Evolutionary conservation across 2,888 invertebrate species (phyloP), one percentile per base, ranked within the genome.

Genomic region (Ferrisia virgata): DNA sequence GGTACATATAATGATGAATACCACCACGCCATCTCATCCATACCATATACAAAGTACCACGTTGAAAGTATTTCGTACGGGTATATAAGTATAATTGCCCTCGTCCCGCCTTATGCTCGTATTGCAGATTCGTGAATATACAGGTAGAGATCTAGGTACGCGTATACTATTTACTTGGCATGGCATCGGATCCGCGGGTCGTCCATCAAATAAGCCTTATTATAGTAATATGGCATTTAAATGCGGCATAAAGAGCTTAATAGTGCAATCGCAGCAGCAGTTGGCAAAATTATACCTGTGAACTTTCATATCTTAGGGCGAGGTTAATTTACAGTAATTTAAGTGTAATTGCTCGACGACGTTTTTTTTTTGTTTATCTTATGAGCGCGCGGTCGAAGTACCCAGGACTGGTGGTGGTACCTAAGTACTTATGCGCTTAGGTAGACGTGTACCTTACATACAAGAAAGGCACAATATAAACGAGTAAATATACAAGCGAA

Each of bases 281-380:
- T n/a, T 18, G 47, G 47, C 36, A 18, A 47, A 47, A 64, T 64
- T 64, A 64, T 13, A 64, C 25, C 58, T 9, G 5, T 33, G 72
- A 72, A 72, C 72, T 72, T 72, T 72, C 72, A 72, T 72, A n/a
- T 33, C 72, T 72, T 33, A 72, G 33, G 72, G 72, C 72, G 33
- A 72, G 58, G 58, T 64, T 64, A 64, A 64, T 28, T 28, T 28
- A 13, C 25, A 25, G 28, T 64, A 64, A 64, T 64, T 47, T 18
- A 18, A 47, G 47, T 47, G 47, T 47, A 47, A 47, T 47, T 47
- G 47, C 47, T 47, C 47, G 47, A 28, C 58, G 58, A 28, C 58
- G 58, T 25, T 25, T 22, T 53, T 64, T 25, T 64, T 58, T 4
- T 22, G 6, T 58, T 3, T 58, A 58, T 22, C 1, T 22, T 22